Evolutionary conservation across 2,113 vertebrate genomes (phyloP).

Genomic region (Brachyhypopomus occidentalis): DNA sequence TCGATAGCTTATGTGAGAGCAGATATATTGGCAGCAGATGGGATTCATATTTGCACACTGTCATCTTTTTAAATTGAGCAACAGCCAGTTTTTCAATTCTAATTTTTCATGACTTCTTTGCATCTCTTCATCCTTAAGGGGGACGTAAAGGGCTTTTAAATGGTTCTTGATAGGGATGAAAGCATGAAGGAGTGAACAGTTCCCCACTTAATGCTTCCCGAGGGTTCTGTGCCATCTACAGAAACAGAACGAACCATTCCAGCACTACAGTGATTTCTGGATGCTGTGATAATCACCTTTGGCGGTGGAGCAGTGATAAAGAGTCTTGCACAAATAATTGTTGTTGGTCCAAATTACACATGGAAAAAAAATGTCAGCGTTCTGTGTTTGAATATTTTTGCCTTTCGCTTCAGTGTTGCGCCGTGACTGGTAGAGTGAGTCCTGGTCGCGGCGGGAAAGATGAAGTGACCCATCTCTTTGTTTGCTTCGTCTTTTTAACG

Average conservation of each 20-base stretch:
- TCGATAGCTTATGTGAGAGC: neutral
- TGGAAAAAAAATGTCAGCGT: neutral
- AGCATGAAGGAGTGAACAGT: neutral
- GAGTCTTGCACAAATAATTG: neutral
- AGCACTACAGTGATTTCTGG: slow-evolving; percentile 9
- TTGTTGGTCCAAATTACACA: neutral
- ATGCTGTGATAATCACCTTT: slow-evolving; percentile 4
- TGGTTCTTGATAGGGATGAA: neutral
- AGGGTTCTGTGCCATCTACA: slow-evolving; percentile 13
- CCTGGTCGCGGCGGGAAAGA: neutral
- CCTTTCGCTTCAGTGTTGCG: neutral
- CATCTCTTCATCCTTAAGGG: neutral
- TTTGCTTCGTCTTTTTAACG: neutral
- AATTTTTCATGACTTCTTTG: neutral
- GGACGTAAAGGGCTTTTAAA: slow-evolving; percentile 15
- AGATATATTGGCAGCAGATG: slow-evolving; percentile 10
- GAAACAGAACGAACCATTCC: neutral
- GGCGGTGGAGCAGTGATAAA: neutral
- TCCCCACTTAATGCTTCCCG: slow-evolving; percentile 8
- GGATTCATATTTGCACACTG: slow-evolving; percentile 16
- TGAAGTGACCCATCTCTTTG: neutral
- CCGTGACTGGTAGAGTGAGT: neutral
- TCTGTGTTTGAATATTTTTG: neutral
- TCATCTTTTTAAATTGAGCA: slow-evolving; percentile 3
- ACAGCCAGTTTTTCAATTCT: neutral